Percentiles rank a stretch among this genome's conserved stretches.
Conservation (phyloP, 2,888 invertebrate species). For the Ectropis crepuscularia region DNA sequence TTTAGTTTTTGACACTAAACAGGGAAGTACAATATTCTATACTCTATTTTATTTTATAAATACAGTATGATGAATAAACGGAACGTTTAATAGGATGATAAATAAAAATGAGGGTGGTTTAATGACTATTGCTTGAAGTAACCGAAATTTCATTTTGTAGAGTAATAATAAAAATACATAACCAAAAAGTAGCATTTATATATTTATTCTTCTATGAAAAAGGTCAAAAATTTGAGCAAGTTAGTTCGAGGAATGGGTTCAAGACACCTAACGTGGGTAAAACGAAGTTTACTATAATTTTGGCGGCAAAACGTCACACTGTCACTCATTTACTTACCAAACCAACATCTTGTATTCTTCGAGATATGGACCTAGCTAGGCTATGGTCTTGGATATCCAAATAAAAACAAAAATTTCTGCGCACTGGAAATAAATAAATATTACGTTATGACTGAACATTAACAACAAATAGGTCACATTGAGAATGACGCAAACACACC, state of each 20-base stretch:
- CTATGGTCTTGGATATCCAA: slow-evolving; percentile 90
- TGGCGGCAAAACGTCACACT: slow-evolving; percentile 56
- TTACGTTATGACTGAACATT: slow-evolving; percentile 16
- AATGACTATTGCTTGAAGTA: neutral
- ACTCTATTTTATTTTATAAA: too few species aligned
- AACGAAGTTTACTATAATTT: slow-evolving; percentile 40
- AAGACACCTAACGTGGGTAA: neutral
- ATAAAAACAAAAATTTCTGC: slow-evolving; percentile 89
- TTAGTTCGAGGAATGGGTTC: neutral
- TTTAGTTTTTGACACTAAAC: too few species aligned
- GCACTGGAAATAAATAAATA: slow-evolving; percentile 64
- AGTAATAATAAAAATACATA: slow-evolving; percentile 47
- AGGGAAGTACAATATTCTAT: too few species aligned
- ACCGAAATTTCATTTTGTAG: slow-evolving; percentile 2
- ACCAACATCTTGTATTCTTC: slow-evolving; percentile 89
- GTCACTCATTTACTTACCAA: slow-evolving; percentile 83
- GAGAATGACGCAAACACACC: slow-evolving; percentile 61
- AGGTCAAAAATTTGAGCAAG: too few species aligned
- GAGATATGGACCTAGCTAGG: slow-evolving; percentile 86
- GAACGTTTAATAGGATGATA: slow-evolving; percentile 52
- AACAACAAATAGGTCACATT: slow-evolving; percentile 46
- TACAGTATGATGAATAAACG: slow-evolving; percentile 38
- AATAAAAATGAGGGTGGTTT: slow-evolving; percentile 23
- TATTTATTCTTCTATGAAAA: too few species aligned
- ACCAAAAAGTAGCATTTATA: slow-evolving; percentile 48